Evolutionary conservation across 2,888 invertebrate genomes (phyloP), one percentile per base, ranked within the genome.

Genomic region (Chelonus formosanus): DNA sequence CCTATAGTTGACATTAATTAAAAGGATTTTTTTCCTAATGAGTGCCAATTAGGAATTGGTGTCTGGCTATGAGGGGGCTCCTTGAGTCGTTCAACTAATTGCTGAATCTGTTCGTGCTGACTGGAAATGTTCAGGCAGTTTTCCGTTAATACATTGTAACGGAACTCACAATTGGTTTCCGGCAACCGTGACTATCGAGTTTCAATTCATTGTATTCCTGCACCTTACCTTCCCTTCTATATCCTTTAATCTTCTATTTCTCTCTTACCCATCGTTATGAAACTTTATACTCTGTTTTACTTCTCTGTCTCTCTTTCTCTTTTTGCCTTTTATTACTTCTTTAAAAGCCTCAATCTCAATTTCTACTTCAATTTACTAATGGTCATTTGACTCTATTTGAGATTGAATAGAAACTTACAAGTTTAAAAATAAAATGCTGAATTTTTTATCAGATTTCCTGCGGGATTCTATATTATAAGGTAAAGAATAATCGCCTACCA

Each of bases 101-200:
- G 50, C 48, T 45, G 56, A 57, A 63, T 63, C 63, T 63, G 57
- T 56, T 57, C 48, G 63, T 55, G 62, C 62, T 62, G 62, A 62
- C 54, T 59, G 59, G 50, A 55, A 62, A 53, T 57, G 47, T 55
- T 64, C 52, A 40, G 58, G 64, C 58, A 64, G 50, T 64, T 64
- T 64, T 64, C 64, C 57, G 53, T 50, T 64, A 57, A 64, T 47
- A 64, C 58, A 58, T 64, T 64, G 57, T 58, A 64, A 64, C 44
- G 36, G 58, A 64, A 64, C 57, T 64, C 43, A 64, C 64, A 64
- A 64, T 64, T 64, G 64, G 57, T 58, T 64, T 64, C 52, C 64
- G 58, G 52, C 58, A 52, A 53, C 64, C 50, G 52, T 58, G 64
- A 58, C 64, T 64, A 58, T 58, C 63, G 63, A 63, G 63, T 57